Evolutionary conservation across 1,140 invertebrate genomes (phyloP), one percentile per base, ranked within the genome.

Genomic region (Xylocopa sonorina): DNA sequence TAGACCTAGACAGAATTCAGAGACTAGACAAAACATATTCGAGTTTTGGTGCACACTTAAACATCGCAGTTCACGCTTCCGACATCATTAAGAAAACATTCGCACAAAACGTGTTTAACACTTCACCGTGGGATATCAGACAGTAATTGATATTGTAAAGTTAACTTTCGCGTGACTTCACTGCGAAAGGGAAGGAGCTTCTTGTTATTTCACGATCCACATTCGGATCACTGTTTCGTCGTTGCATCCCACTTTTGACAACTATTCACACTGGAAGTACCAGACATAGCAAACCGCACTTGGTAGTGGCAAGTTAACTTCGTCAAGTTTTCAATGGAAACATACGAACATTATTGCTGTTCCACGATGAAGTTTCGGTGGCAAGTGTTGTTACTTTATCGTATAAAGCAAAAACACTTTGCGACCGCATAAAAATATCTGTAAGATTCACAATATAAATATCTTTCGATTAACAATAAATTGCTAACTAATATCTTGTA

Each of bases 71-170:
- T 4, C 14, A 55, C 55, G 29, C 16, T 32, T 32, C 24, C 29
- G 9, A 60, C 29, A 10, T 60, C 27, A 24, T 34, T 63, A 64
- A 64, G 38, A 64, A 64, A 64, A 64, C 24, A 64, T 27, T 43
- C 24, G 6, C n/a, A 38, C n/a, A 6, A 24, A 27, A 43, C 16
- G 2, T 63, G 24, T 63, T 43, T 32, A 32, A 51, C 21, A 18
- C 12, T 34, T n/a, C 0, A 24, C 21, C 1, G 5, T 9, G 7
- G 16, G 5, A 32, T 12, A 50, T 48, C 21, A 16, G 29, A 6
- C 3, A 12, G 29, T 34, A 50, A 50, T 51, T 68, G 48, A 68
- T 68, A 51, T 68, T 68, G 41, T 10, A 50, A 68, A 51, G 64
- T 68, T 51, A 68, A 12, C 46, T 34, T 18, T 24, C 6, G 0